Evolutionary conservation across 2,888 invertebrate species (phyloP).

Genomic region (Drosophila borborema): DNA sequence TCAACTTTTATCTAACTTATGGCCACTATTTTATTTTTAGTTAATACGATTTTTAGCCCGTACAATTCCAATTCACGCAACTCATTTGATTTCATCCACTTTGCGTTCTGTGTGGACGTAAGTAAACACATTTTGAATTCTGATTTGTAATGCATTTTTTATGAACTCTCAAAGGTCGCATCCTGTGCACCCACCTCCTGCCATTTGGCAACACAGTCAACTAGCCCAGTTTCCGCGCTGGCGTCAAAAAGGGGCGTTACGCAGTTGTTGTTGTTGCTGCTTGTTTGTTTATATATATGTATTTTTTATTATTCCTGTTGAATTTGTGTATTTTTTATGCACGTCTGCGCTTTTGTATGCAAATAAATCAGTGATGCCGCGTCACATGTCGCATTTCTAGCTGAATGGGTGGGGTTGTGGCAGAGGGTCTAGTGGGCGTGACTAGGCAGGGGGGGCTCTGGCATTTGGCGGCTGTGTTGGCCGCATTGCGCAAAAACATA

Average conservation of each 20-base stretch:
- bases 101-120: not conserved
- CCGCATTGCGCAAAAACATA: constrained; percentile 74
- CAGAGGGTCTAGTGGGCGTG: constrained; percentile 22
- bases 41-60: not conserved
- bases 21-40: not conserved
- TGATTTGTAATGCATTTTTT: constrained; percentile 63
- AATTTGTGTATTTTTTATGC: constrained; percentile 45
- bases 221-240: constrained; percentile 42
- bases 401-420: not conserved
- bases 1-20: not conserved
- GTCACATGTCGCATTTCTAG: constrained; percentile 73
- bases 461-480: constrained; percentile 24
- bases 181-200: constrained; percentile 20
- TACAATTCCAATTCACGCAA: not conserved
- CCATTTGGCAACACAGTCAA: constrained; percentile 47
- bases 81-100: not conserved
- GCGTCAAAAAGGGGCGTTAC: constrained; percentile 78
- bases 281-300: constrained; percentile 24
- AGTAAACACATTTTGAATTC: constrained; percentile 30
- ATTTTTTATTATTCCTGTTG: constrained; percentile 37
- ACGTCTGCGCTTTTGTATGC: constrained; percentile 79
- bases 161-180: constrained; percentile 53
- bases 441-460: constrained; percentile 7
- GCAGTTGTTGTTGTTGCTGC: constrained; percentile 37
- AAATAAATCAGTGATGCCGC: constrained; percentile 81